These are phyloP conservation scores for Lordiphosa stackelbergi DNA, from an alignment of 1,140 invertebrate genomes.

Conservation along the genomic window DNA sequence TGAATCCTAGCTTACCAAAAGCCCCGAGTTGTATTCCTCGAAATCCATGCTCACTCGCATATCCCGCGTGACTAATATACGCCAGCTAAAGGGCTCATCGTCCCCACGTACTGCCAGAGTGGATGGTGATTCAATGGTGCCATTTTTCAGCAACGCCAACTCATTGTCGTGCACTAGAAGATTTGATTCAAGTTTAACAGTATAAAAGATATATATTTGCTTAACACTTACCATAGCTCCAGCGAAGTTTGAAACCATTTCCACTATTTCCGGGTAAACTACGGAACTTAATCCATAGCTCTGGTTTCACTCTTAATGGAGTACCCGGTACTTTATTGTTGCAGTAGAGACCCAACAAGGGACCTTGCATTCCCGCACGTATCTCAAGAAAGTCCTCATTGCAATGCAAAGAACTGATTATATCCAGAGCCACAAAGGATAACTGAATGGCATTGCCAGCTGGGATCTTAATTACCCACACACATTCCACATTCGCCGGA, in stretches of 20 bases:
- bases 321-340: conserved; percentile 79
- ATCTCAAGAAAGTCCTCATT: conserved; percentile 92
- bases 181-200: no score
- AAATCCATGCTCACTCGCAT: conserved; percentile 37
- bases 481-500: conserved; percentile 85
- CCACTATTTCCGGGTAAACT: conserved; percentile 82
- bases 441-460: conserved; percentile 83
- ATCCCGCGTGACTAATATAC: conserved; percentile 38
- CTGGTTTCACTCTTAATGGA: conserved; percentile 79
- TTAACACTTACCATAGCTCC: conserved; percentile 80
- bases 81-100: conserved; percentile 55
- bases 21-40: conserved; percentile 50
- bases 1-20: conserved; percentile 44
- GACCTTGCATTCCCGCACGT: conserved; percentile 81
- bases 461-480: conserved; percentile 84
- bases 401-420: conserved; percentile 84
- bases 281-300: conserved; percentile 90
- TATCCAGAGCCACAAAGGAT: conserved; percentile 83
- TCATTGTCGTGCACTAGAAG: conserved; percentile 56
- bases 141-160: conserved; percentile 67
- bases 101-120: conserved; percentile 16
- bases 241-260: conserved; percentile 87
- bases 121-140: conserved; percentile 86
- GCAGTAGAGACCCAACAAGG: conserved; percentile 83
- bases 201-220: background rate